Percentiles rank a stretch among this genome's conserved stretches.
These are phyloP conservation scores for Drosophila prolongata DNA, from an alignment of 2,888 invertebrate species.

Conservation along the genomic window DNA sequence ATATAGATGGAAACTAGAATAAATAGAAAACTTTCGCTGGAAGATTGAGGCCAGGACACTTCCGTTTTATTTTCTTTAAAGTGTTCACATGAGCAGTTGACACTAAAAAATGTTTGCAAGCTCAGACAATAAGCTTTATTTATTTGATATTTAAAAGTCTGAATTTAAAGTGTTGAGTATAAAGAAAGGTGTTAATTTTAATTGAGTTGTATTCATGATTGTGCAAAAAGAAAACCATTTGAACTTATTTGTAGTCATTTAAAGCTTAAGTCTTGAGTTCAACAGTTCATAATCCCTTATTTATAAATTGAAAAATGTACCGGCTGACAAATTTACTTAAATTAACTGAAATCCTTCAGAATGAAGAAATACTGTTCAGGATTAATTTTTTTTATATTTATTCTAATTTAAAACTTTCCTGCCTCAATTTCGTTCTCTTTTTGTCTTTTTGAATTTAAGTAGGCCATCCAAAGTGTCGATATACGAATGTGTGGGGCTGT, in stretches of 20 bases:
- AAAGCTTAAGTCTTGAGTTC: not conserved
- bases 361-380: not conserved
- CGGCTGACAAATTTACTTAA: not conserved
- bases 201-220: not conserved
- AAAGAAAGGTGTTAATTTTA: not conserved
- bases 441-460: conserved; percentile 59
- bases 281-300: not conserved
- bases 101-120: not conserved
- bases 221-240: not conserved
- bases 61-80: conserved; percentile 10
- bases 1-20: conserved; percentile 19
- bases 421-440: conserved; percentile 22
- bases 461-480: conserved; percentile 52
- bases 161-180: not conserved
- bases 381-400: not conserved
- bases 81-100: not conserved
- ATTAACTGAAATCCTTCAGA: not conserved
- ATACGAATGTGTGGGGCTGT: conserved; percentile 45
- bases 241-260: not conserved
- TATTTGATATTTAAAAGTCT: not conserved
- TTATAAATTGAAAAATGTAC: not conserved
- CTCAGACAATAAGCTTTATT: not conserved
- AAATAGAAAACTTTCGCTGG: conserved; percentile 33
- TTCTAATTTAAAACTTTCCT: not conserved
- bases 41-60: conserved; percentile 8